Conservation (phyloP, 2,113 vertebrate species). For the Spilogale gracilis region DNA sequence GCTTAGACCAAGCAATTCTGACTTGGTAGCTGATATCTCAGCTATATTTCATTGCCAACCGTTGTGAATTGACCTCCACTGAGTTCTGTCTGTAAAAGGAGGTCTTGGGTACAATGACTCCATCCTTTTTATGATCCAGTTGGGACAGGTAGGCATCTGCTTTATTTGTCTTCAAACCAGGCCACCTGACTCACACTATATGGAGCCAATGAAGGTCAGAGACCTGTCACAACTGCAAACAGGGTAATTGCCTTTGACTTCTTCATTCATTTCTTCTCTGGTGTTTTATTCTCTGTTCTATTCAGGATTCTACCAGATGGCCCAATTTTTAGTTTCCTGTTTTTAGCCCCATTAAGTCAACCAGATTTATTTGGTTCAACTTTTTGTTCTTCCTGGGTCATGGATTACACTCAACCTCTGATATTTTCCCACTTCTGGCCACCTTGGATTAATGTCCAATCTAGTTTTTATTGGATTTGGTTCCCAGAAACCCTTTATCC, state of each 20-base stretch:
- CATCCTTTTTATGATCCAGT: not conserved
- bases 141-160: not conserved
- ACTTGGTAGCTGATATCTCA: not conserved
- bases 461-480: not conserved
- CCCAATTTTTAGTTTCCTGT: not conserved
- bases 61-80: not conserved
- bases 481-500: not conserved
- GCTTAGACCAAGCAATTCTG: not conserved
- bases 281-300: not conserved
- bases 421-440: not conserved
- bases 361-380: not conserved
- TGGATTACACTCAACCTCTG: not conserved
- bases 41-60: not conserved
- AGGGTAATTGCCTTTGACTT: not conserved
- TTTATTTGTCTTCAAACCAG: constrained; percentile 18
- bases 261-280: not conserved
- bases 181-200: rapidly evolving
- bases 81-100: constrained; percentile 14
- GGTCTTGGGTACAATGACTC: not conserved
- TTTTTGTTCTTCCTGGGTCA: not conserved
- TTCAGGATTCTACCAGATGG: not conserved
- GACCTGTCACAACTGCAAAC: not conserved
- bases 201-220: not conserved
- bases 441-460: not conserved
- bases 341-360: not conserved